phyloP scores from a whole-genome alignment of 2,888 invertebrate species.

The Cetonia aurata region DNA sequence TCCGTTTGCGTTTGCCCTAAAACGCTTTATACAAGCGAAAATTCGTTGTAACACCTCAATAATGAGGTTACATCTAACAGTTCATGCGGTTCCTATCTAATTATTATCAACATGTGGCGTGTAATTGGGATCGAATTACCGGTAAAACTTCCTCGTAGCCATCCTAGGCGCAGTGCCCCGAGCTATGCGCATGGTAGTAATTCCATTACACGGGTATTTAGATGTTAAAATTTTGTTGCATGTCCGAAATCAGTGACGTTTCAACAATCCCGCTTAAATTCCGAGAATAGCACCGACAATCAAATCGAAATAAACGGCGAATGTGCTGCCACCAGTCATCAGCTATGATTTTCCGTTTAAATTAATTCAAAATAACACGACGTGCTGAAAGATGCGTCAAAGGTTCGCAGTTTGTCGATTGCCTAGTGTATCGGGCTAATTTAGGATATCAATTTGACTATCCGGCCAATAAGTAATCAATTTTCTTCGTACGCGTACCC shows the following conservation, averaged over 20 bases:
- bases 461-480: slow-evolving; percentile 23
- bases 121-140: slow-evolving; percentile 14
- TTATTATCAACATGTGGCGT: slow-evolving; percentile 13
- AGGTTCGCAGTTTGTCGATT: background rate
- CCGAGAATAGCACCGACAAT: background rate
- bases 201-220: background rate
- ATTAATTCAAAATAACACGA: slow-evolving; percentile 11
- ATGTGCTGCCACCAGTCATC: background rate
- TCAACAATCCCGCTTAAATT: slow-evolving; percentile 1
- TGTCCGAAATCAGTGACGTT: too few relatives aligned
- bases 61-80: slow-evolving; percentile 7
- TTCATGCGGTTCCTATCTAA: slow-evolving; percentile 27
- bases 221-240: background rate
- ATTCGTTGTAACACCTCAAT: background rate
- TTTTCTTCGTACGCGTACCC: slow-evolving; percentile 28
- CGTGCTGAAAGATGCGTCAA: slow-evolving; percentile 12
- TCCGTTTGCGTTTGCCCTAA: background rate
- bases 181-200: background rate
- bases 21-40: background rate
- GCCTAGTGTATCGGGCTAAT: slow-evolving; percentile 20
- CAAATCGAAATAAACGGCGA: slow-evolving; percentile 9
- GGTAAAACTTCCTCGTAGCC: slow-evolving; percentile 7
- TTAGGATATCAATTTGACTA: slow-evolving; percentile 37
- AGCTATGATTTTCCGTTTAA: slow-evolving; percentile 1
- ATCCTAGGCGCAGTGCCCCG: background rate